Base-by-base conservation (phyloP, 2,888 invertebrate genomes). In the Microlaimidae sp. region DNA sequence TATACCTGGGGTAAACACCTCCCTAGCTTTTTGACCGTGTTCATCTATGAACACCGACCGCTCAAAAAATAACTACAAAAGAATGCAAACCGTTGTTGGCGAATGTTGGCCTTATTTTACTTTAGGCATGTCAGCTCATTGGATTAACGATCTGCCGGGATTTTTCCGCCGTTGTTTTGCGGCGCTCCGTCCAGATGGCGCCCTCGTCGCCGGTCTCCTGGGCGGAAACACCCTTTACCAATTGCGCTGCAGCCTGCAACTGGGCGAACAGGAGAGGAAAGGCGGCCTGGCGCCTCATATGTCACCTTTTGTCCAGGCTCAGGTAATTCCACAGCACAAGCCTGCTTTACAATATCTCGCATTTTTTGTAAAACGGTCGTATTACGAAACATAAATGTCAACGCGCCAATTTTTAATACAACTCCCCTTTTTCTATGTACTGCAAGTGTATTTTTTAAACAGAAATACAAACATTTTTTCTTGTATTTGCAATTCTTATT, bases 91-190 rank as follows among this genome's bases (percentile, higher is more conserved):
- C 42, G 27, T 24, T n/a, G 17, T 13, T 54, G 1, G 17, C 21
- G 10, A 4, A n/a, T n/a, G n/a, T 49, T 52, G 24, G 24, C 46
- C 27, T 55, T 50, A 26, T 52, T 56, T 28, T 26, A 62, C 68
- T 38, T n/a, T n/a, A n/a, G n/a, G n/a, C 64, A 82, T 82, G 57
- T 74, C 93, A 41, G 32, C 32, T 32, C 97, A 97, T 69, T 97
- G 97, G 95, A 88, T 95, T 0, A 97, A 97, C 70, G 83, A 95
- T 73, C 75, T 97, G n/a, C 95, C 95, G 0, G 83, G 83, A 38
- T 60, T 52, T 26, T 54, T 67, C 49, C 48, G 54, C 17, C 58
- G 61, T 2, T 65, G 67, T 27, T 53, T 59, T 40, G 48, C 59
- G 4, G 55, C 63, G 19, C 56, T 69, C 41, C 61, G 61, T 41